A percentile compares a stretch with the other conserved stretches of the same genome.
Evolutionary conservation across 2,888 invertebrate species (phyloP).

Genomic region (Drosophila rellima): DNA sequence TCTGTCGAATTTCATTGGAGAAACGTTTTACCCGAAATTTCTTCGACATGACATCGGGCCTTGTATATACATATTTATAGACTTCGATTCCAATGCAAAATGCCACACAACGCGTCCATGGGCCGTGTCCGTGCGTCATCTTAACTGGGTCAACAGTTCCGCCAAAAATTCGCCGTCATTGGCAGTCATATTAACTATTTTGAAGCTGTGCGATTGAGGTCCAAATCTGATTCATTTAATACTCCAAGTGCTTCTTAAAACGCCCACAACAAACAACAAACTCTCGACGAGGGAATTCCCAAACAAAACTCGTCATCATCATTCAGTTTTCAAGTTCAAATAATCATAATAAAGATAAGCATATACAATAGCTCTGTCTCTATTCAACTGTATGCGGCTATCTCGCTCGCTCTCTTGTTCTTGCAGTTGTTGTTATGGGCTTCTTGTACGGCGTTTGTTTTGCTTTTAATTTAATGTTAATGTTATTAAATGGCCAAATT

Average conservation of each 20-base stretch:
- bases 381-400: background rate
- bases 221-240: background rate
- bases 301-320: conserved; percentile 79
- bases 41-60: conserved; percentile 39
- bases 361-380: conserved; percentile 49
- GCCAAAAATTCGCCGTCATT: conserved; percentile 20
- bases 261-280: conserved; percentile 28
- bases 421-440: conserved; percentile 36
- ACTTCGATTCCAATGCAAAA: conserved; percentile 25
- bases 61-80: conserved; percentile 53
- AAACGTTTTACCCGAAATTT: conserved; percentile 29
- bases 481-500: conserved; percentile 84
- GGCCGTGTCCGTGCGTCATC: conserved; percentile 40
- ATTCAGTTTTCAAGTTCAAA: conserved; percentile 77
- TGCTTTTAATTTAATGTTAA: conserved; percentile 82
- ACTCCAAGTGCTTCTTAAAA: conserved; percentile 10
- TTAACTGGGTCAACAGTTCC: conserved; percentile 74
- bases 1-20: conserved; percentile 19
- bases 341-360: conserved; percentile 80
- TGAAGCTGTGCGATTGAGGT: background rate
- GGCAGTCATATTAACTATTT: background rate
- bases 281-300: conserved; percentile 76
- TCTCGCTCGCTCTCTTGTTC: conserved; percentile 20
- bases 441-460: conserved; percentile 74
- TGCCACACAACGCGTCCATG: conserved; percentile 26